Conservation (phyloP, 1,140 invertebrate genomes). For the Aphis gossypii region DNA sequence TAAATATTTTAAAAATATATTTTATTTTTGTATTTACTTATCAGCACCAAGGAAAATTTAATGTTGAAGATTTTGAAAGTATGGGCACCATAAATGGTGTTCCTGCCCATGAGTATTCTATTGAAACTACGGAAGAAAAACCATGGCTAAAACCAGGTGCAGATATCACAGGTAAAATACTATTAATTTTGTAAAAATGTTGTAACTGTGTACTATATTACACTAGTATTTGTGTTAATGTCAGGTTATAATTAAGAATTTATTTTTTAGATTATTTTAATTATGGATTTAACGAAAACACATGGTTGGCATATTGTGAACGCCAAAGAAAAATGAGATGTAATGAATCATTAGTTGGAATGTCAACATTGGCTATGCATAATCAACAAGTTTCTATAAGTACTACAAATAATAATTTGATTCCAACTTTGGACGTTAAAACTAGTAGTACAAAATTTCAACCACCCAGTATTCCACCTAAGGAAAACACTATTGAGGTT, state of each 20-base stretch:
- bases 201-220: not conserved
- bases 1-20: not conserved
- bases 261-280: conserved; percentile 87
- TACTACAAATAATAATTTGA: conserved; percentile 40
- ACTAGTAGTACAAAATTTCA: conserved; percentile 21
- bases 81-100: conserved; percentile 93
- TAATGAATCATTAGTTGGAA: conserved; percentile 70
- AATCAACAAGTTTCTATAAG: conserved; percentile 44
- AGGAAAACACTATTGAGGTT: conserved; percentile 58
- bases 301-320: conserved; percentile 97
- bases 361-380: conserved; percentile 57
- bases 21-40: not conserved
- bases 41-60: conserved; percentile 78
- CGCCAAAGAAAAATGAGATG: conserved; percentile 89
- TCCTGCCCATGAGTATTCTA: conserved; percentile 88
- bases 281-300: conserved; percentile 97
- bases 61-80: conserved; percentile 84
- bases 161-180: conserved; percentile 79
- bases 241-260: not conserved
- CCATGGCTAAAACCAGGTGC: conserved; percentile 98
- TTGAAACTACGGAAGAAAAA: conserved; percentile 94
- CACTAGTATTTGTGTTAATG: not conserved
- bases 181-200: not conserved
- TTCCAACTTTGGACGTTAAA: conserved; percentile 34
- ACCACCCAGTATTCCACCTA: conserved; percentile 32